These are phyloP conservation scores for Triplophysa dalaica DNA, from an alignment of 2,113 vertebrate species.

Conservation along the genomic window DNA sequence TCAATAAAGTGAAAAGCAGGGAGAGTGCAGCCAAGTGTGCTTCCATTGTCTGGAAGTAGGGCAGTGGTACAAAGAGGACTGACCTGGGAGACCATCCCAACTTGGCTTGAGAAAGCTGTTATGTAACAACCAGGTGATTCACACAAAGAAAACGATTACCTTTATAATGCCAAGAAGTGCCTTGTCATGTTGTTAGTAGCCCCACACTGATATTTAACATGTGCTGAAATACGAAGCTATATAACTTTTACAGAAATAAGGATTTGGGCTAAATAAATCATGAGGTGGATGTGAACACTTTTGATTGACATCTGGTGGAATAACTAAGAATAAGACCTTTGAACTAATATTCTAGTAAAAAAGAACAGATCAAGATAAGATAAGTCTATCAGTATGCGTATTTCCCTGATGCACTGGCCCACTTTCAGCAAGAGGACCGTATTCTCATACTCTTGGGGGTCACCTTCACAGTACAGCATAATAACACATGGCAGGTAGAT, in stretches of 20 bases:
- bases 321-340: background rate
- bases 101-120: slow-evolving; percentile 44
- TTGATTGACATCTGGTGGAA: background rate
- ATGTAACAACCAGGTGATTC: slow-evolving; percentile 42
- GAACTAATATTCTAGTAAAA: background rate
- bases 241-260: too few relatives aligned
- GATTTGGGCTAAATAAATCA: background rate
- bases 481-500: slow-evolving; percentile 42
- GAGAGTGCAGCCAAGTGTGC: slow-evolving; percentile 54
- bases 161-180: background rate
- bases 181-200: slow-evolving; percentile 16
- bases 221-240: background rate
- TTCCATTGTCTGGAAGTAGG: slow-evolving; percentile 61
- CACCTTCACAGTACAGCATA: slow-evolving; percentile 51
- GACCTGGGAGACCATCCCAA: slow-evolving; percentile 43
- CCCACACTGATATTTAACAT: slow-evolving; percentile 5
- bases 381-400: background rate
- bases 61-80: slow-evolving; percentile 54
- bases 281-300: background rate
- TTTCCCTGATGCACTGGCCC: background rate
- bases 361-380: slow-evolving; percentile 10
- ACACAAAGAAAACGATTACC: slow-evolving; percentile 24
- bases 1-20: slow-evolving; percentile 46
- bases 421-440: background rate
- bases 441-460: slow-evolving; percentile 27